Conservation (phyloP, 2,113 vertebrate genomes). For the Labeo rohita region DNA sequence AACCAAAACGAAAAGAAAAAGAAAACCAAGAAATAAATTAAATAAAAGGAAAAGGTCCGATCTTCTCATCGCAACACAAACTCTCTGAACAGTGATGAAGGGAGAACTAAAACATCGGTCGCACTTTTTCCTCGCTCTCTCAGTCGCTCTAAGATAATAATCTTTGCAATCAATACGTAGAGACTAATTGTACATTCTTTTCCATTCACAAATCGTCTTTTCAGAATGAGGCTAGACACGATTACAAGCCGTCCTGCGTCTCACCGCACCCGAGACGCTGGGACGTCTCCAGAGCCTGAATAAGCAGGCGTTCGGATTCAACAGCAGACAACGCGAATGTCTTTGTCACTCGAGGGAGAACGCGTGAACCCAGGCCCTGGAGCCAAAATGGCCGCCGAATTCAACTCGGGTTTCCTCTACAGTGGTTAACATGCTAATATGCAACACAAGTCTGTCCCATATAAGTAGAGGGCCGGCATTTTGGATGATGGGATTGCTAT, state of each 20-base stretch:
- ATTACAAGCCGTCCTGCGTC: slow-evolving; percentile 18
- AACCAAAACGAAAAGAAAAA: slow-evolving; percentile 51
- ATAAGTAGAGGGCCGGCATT: not conserved
- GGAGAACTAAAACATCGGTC: slow-evolving; percentile 52
- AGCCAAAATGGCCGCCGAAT: slow-evolving; percentile 1
- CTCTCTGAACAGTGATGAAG: slow-evolving; percentile 72
- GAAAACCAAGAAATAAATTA: slow-evolving; percentile 62
- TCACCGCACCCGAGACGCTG: not conserved
- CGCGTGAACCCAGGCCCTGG: slow-evolving; percentile 14
- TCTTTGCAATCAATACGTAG: slow-evolving; percentile 51
- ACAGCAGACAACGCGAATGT: slow-evolving; percentile 54
- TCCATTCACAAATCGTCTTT: slow-evolving; percentile 51
- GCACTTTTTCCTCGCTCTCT: slow-evolving; percentile 18
- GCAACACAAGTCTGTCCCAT: not conserved
- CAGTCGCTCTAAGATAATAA: slow-evolving; percentile 33
- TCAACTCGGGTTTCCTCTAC: not conserved
- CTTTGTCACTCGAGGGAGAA: slow-evolving; percentile 53
- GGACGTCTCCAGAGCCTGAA: not conserved
- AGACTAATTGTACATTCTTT: slow-evolving; percentile 58
- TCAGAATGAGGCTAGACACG: slow-evolving; percentile 32
- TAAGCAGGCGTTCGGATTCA: not conserved
- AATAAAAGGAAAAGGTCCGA: slow-evolving; percentile 56
- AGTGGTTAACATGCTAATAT: slow-evolving; percentile 25
- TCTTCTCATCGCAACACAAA: slow-evolving; percentile 72
- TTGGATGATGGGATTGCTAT: slow-evolving; percentile 28